A percentile compares a stretch with the other conserved stretches of the same genome.
phyloP scores from a whole-genome alignment of 2,888 invertebrate species.

The Acleris holmiana region DNA sequence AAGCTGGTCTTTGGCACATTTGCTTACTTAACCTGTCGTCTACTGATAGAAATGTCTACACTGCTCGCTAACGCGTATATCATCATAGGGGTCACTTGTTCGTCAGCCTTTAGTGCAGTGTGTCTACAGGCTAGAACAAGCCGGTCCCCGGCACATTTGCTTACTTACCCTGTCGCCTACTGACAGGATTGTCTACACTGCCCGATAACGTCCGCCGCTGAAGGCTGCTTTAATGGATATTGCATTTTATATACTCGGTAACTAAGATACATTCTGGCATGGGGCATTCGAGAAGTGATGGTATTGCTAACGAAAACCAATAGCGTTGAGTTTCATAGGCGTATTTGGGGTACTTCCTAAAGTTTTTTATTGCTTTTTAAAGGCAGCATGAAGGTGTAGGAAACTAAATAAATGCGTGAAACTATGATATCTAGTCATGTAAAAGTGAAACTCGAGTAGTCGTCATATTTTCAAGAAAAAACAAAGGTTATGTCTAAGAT shows the following conservation, averaged over 20 bases:
- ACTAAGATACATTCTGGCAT: no score
- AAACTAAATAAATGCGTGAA: no score
- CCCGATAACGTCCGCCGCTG: conserved; percentile 17
- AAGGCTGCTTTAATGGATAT: conserved; percentile 23
- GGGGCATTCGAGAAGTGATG: no score
- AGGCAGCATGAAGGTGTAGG: no score
- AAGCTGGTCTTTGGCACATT: conserved; percentile 27
- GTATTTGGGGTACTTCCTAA: no score
- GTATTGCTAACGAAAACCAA: no score
- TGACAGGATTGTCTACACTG: conserved; percentile 33
- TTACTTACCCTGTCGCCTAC: conserved; percentile 36
- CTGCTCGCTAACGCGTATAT: not conserved
- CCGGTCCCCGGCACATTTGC: conserved; percentile 33
- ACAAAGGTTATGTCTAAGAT: no score
- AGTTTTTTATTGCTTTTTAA: no score
- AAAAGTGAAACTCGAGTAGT: no score
- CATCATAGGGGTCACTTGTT: not conserved
- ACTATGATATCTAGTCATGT: no score
- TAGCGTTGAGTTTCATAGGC: no score
- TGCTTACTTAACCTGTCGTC: conserved; percentile 32
- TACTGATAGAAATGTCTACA: not conserved
- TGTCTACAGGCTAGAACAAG: conserved; percentile 13
- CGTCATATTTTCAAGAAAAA: no score
- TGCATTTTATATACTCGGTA: conserved; percentile 7
- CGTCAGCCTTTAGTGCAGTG: conserved; percentile 2